A percentile compares a stretch with the other conserved stretches of the same genome.
Evolutionary conservation across 1,140 invertebrate genomes (phyloP).

Genomic region (Subanguina moxae): DNA sequence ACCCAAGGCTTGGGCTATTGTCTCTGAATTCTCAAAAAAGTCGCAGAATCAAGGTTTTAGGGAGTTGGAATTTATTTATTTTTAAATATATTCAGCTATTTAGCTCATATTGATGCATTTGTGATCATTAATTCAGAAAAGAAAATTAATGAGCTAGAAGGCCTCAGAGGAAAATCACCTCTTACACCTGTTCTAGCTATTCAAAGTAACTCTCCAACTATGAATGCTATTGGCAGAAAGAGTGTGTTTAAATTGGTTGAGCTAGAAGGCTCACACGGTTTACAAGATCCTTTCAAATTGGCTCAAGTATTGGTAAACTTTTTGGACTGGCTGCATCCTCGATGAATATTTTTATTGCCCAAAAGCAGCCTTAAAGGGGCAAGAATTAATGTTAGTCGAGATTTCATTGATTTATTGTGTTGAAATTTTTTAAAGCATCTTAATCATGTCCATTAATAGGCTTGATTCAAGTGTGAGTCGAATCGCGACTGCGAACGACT

Average conservation of each 20-base stretch:
- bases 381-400: too few relatives aligned
- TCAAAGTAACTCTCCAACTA: background rate
- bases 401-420: too few relatives aligned
- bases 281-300: constrained; percentile 10
- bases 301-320: constrained; percentile 30
- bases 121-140: background rate
- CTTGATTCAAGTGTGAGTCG: too few relatives aligned
- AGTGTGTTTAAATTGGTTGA: constrained; percentile 5
- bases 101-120: background rate
- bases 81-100: too few relatives aligned
- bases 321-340: constrained; percentile 31
- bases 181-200: background rate
- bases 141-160: background rate
- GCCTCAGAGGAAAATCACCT: background rate
- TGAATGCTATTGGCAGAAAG: constrained; percentile 10
- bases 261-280: background rate
- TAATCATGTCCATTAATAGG: too few relatives aligned
- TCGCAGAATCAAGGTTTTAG: background rate
- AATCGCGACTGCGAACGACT: too few relatives aligned
- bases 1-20: background rate
- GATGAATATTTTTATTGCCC: constrained; percentile 29
- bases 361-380: too few relatives aligned
- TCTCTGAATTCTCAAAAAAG: background rate
- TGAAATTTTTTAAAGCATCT: too few relatives aligned
- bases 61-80: too few relatives aligned